phyloP scores from a whole-genome alignment of 2,113 vertebrate genomes.

The Plectropomus leopardus region DNA sequence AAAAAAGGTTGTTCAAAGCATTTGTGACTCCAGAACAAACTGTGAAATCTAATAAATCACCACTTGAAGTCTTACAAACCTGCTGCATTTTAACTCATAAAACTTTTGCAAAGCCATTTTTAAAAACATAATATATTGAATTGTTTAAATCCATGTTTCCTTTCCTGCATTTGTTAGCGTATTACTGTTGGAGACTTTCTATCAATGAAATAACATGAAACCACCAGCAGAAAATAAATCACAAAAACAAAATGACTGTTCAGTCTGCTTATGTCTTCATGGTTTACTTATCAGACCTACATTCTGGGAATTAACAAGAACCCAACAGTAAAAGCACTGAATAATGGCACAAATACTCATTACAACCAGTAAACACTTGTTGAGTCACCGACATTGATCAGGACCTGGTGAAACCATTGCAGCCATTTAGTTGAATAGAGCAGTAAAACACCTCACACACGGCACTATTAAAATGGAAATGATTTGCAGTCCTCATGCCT shows the following conservation, averaged over 20 bases:
- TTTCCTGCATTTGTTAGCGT: no score
- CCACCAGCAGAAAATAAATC: not conserved
- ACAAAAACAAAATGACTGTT: not conserved
- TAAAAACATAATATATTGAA: not conserved
- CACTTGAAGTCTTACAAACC: no score
- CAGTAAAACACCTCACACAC: conserved; percentile 21
- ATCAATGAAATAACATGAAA: not conserved
- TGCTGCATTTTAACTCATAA: not conserved
- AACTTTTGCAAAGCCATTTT: not conserved
- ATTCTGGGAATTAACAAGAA: not conserved
- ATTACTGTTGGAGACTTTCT: not conserved
- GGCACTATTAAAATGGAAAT: conserved; percentile 29
- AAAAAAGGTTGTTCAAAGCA: no score
- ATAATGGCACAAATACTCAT: conserved; percentile 5
- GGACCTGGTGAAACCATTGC: not conserved
- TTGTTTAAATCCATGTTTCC: not conserved
- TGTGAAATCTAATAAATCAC: no score
- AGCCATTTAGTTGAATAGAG: conserved; percentile 1
- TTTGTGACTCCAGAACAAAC: no score
- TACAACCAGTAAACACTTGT: conserved; percentile 16
- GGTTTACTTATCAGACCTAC: not conserved
- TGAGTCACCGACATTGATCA: conserved; percentile 17
- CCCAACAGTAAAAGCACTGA: not conserved
- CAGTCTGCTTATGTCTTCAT: not conserved
- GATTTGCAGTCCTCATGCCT: not conserved